Percentiles rank a stretch among this genome's conserved stretches.
phyloP scores from a whole-genome alignment of 2,797 vertebrate genomes.

The Alauda arvensis region DNA sequence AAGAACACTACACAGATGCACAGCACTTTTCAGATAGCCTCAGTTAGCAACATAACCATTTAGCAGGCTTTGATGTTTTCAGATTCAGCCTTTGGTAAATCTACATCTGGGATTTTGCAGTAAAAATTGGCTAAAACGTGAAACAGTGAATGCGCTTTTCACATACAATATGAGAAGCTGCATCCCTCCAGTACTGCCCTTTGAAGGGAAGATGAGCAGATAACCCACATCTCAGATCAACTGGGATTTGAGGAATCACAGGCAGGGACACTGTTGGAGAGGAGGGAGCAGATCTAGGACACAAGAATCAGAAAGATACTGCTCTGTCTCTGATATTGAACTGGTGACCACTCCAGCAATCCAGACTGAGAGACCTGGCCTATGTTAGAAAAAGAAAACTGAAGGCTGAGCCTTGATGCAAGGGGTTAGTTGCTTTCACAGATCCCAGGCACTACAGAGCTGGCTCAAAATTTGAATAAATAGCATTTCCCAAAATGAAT shows the following conservation, averaged over 20 bases:
- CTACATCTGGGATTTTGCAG: background rate
- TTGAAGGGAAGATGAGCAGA: background rate
- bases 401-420: background rate
- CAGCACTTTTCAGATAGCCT: background rate
- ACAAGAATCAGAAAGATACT: background rate
- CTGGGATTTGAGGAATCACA: background rate
- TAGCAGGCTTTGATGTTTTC: background rate
- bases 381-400: background rate
- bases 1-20: background rate
- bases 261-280: background rate
- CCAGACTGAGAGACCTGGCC: background rate
- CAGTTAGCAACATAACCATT: background rate
- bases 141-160: background rate
- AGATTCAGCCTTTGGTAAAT: background rate
- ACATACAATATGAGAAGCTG: background rate
- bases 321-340: background rate
- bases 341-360: background rate
- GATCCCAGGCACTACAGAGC: background rate
- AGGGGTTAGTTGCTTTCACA: background rate
- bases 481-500: background rate
- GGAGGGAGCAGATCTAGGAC: background rate
- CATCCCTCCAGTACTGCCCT: background rate
- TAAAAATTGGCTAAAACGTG: background rate
- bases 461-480: background rate
- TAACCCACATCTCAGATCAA: background rate